phyloP scores from a whole-genome alignment of 2,113 vertebrate species.

The Pongo abelii region DNA sequence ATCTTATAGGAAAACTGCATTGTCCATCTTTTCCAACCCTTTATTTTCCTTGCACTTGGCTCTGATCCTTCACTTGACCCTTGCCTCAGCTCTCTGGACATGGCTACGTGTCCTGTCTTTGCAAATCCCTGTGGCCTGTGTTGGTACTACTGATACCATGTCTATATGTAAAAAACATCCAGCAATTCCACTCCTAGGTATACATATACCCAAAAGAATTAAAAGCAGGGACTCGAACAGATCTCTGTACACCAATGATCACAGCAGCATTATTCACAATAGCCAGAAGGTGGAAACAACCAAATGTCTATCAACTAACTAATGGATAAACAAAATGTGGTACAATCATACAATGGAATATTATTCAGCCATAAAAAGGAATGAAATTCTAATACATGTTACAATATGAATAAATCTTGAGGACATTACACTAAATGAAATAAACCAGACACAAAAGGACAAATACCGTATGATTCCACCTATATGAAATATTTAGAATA shows the following conservation, averaged over 20 bases:
- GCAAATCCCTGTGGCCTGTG: background rate
- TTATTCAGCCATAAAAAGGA: constrained; percentile 30
- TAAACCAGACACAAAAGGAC: constrained; percentile 9
- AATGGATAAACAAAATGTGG: background rate
- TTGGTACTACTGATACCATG: background rate
- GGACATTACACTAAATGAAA: constrained; percentile 10
- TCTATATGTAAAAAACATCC: background rate
- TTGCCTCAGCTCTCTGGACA: background rate
- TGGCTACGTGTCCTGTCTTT: background rate
- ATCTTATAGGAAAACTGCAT: background rate
- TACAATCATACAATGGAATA: background rate
- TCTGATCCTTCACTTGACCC: background rate
- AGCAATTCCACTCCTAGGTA: background rate
- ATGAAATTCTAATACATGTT: background rate
- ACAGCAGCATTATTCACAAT: background rate
- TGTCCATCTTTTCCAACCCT: background rate
- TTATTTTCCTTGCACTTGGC: constrained; percentile 31
- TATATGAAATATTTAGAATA: constrained; percentile 1
- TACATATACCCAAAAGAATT: constrained; percentile 2
- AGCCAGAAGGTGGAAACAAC: background rate
- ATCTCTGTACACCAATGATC: background rate
- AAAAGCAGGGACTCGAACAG: background rate
- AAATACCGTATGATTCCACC: background rate
- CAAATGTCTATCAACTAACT: background rate
- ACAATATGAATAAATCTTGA: background rate